These are phyloP conservation scores for Bovichtus variegatus DNA, from an alignment of 2,797 vertebrate genomes.

Conservation along the genomic window DNA sequence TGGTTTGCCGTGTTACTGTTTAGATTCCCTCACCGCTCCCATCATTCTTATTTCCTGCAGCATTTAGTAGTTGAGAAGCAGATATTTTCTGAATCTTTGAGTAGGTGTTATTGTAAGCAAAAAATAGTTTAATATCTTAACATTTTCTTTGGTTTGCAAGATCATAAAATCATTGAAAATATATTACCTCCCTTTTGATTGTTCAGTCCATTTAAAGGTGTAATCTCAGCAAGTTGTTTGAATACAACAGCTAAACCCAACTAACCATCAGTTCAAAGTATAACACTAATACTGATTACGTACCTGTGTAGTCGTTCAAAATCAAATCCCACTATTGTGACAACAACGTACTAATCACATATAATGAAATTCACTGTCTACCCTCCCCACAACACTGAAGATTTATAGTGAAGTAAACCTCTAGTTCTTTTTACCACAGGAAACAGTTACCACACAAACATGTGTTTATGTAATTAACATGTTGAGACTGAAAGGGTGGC, in stretches of 20 bases:
- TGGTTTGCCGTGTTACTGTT: neutral
- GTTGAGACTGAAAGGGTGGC: neutral
- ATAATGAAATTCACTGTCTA: neutral
- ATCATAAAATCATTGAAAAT: neutral
- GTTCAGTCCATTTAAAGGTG: neutral
- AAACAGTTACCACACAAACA: slow-evolving; percentile 5
- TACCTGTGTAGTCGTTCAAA: neutral
- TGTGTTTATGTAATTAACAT: slow-evolving; percentile 4
- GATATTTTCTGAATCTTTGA: neutral
- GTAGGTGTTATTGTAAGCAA: neutral
- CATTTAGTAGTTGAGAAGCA: neutral
- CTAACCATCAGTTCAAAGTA: neutral
- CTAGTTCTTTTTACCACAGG: neutral
- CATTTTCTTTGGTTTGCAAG: neutral
- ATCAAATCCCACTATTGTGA: neutral
- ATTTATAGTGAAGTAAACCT: slow-evolving; percentile 9
- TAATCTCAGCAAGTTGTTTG: neutral
- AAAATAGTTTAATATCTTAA: neutral
- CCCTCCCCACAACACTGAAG: neutral
- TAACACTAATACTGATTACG: neutral
- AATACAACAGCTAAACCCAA: neutral
- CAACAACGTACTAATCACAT: neutral
- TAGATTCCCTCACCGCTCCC: neutral
- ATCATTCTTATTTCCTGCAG: neutral
- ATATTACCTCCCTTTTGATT: neutral